These are phyloP conservation scores for Acipenser oxyrinchus DNA, from an alignment of 2,797 vertebrate species.

Conservation along the genomic window DNA sequence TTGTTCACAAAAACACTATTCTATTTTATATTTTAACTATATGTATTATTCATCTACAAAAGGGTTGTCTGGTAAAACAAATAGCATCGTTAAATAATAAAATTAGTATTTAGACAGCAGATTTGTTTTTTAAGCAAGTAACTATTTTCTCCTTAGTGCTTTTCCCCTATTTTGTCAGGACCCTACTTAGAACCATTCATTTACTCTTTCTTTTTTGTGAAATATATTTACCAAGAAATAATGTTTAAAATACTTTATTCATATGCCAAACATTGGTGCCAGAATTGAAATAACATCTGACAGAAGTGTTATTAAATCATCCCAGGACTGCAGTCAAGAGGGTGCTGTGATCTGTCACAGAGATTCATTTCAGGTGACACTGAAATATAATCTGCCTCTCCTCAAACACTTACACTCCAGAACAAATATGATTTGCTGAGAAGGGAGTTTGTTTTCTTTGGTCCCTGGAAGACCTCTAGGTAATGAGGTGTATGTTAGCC, in stretches of 20 bases:
- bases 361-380: neutral
- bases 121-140: too few relatives aligned
- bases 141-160: too few relatives aligned
- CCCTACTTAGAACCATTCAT: neutral
- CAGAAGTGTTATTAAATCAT: neutral
- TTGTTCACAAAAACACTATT: too few relatives aligned
- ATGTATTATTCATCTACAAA: too few relatives aligned
- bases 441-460: neutral
- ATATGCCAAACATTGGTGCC: neutral
- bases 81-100: too few relatives aligned
- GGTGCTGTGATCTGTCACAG: neutral
- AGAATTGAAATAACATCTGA: neutral
- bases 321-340: neutral
- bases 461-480: neutral
- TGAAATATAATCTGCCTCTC: neutral
- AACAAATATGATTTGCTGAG: neutral
- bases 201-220: neutral
- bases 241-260: neutral
- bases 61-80: too few relatives aligned
- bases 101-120: too few relatives aligned
- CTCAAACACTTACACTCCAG: neutral
- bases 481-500: neutral
- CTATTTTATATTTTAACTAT: too few relatives aligned
- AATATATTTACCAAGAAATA: neutral
- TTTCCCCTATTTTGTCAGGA: neutral